Evolutionary conservation across 2,797 vertebrate genomes (phyloP).

Genomic region (Serranus cabrilla): DNA sequence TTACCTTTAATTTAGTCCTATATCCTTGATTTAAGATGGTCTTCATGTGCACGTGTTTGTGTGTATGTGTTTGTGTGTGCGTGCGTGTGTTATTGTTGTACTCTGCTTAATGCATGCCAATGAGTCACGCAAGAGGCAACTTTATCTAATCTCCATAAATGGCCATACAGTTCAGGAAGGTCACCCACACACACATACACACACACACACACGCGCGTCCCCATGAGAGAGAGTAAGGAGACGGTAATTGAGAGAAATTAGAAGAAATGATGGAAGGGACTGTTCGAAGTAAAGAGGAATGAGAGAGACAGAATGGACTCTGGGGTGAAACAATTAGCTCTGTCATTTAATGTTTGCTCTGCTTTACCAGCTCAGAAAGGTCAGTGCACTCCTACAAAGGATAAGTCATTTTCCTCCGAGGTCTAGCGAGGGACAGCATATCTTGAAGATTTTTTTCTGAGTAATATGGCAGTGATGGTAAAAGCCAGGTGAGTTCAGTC

Average conservation of each 20-base stretch:
- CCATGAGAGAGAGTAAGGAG: slow-evolving; percentile 65
- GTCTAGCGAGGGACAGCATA: slow-evolving; percentile 8
- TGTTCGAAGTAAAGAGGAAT: slow-evolving; percentile 57
- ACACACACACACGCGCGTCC: slow-evolving; percentile 35
- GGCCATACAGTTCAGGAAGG: slow-evolving; percentile 88
- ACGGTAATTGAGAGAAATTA: slow-evolving; percentile 75
- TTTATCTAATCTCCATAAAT: slow-evolving; percentile 97
- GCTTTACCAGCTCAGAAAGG: slow-evolving; percentile 62
- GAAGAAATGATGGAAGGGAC: slow-evolving; percentile 75
- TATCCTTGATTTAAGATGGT: slow-evolving; percentile 90
- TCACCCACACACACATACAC: slow-evolving; percentile 49
- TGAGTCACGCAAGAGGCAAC: slow-evolving; percentile 90
- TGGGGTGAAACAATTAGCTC: slow-evolving; percentile 72
- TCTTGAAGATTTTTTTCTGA: slow-evolving; percentile 21
- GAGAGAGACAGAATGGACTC: slow-evolving; percentile 60
- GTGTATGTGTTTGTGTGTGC: slow-evolving; percentile 23
- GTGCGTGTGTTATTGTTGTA: slow-evolving; percentile 61
- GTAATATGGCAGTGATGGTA: not conserved
- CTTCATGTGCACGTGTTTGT: slow-evolving; percentile 83
- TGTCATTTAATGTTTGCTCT: slow-evolving; percentile 64
- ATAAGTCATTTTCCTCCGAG: slow-evolving; percentile 31
- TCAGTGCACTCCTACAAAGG: slow-evolving; percentile 43
- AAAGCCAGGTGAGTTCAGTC: slow-evolving; percentile 5
- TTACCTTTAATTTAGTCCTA: slow-evolving; percentile 92
- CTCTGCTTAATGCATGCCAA: slow-evolving; percentile 92